phyloP scores from a whole-genome alignment of 2,888 invertebrate genomes.

The Coremacera marginata region DNA sequence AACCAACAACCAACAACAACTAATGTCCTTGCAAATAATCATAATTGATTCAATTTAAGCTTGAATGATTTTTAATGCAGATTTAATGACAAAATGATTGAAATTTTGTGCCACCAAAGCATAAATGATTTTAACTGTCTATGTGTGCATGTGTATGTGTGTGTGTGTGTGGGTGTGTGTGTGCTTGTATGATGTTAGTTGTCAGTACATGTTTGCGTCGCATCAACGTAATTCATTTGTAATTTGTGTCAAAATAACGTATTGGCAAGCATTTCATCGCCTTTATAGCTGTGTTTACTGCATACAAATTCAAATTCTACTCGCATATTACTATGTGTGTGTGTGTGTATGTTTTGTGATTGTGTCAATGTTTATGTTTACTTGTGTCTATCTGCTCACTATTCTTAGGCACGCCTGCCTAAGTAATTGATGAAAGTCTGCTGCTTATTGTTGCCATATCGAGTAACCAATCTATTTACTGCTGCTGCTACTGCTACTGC shows the following conservation, averaged over 20 bases:
- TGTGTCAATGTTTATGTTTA: no score
- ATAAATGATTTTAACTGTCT: background rate
- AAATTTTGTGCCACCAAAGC: background rate
- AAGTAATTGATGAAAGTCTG: no score
- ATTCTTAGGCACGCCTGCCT: no score
- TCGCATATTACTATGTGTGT: background rate
- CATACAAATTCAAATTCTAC: background rate
- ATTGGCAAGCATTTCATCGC: no score
- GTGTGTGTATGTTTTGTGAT: background rate
- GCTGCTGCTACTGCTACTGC: no score
- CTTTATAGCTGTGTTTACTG: no score
- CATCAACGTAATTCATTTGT: background rate
- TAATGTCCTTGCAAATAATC: background rate
- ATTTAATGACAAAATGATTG: slow-evolving; percentile 28
- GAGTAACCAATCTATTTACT: no score
- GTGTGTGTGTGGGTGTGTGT: no score
- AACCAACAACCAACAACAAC: no score
- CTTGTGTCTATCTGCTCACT: background rate
- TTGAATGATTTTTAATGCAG: slow-evolving; percentile 28
- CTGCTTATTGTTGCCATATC: no score
- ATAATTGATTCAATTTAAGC: slow-evolving; percentile 1
- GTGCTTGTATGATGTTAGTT: background rate
- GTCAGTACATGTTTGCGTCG: background rate
- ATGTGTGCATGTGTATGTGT: no score
- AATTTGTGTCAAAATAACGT: background rate